Conservation (phyloP, 1,140 invertebrate species). For the Nixonia krombeini region DNA sequence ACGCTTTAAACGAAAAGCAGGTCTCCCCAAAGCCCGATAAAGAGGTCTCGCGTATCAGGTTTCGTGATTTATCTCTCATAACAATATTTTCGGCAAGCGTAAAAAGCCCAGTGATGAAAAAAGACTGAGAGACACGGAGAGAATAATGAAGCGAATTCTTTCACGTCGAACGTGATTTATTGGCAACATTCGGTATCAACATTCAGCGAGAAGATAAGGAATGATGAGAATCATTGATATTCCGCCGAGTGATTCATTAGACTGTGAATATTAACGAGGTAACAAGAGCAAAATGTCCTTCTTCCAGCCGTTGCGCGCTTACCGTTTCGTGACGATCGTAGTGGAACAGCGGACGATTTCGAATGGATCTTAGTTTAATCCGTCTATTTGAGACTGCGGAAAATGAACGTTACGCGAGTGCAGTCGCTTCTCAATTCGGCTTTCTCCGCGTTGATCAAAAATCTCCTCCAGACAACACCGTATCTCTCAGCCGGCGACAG, state of each 20-base stretch:
- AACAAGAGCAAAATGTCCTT: no score
- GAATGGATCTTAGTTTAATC: constrained; percentile 9
- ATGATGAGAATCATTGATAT: no score
- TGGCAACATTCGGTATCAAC: no score
- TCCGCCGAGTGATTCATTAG: no score
- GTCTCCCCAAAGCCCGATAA: constrained; percentile 16
- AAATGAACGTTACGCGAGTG: constrained; percentile 28
- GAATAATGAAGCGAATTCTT: no score
- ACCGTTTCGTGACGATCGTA: no score
- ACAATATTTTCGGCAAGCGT: constrained; percentile 30
- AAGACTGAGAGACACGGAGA: no score
- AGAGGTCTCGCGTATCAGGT: constrained; percentile 29
- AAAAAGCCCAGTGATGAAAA: constrained; percentile 11
- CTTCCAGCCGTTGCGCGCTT: no score
- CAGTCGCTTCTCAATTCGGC: constrained; percentile 9
- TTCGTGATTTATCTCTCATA: constrained; percentile 43
- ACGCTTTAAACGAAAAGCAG: constrained; percentile 25
- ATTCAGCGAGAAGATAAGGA: no score
- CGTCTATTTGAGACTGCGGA: constrained; percentile 13
- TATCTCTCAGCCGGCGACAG: constrained; percentile 21
- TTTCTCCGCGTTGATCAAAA: constrained; percentile 11
- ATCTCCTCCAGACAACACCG: constrained; percentile 21
- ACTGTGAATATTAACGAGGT: no score
- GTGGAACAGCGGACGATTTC: no score
- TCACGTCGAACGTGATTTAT: no score